Evolutionary conservation across 2,113 vertebrate species (phyloP).

Genomic region (Gyps fulvus): DNA sequence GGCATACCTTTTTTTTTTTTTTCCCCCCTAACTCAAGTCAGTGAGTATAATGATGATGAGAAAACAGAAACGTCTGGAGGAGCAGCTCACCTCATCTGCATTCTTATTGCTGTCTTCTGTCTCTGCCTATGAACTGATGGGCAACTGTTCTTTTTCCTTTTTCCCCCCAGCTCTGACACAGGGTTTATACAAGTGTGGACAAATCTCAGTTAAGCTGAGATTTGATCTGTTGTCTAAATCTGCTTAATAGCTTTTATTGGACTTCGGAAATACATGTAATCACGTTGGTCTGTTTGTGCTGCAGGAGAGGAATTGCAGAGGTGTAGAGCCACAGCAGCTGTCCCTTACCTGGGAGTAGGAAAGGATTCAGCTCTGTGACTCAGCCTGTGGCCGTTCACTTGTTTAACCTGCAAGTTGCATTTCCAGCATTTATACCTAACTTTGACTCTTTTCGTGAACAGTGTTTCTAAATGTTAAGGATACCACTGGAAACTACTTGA

Average conservation of each 20-base stretch:
- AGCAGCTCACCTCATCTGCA: background rate
- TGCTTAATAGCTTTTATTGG: background rate
- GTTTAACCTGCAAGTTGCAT: background rate
- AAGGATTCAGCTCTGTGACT: background rate
- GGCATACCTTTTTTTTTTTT: background rate
- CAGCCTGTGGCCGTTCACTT: accelerated
- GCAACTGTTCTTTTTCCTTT: background rate
- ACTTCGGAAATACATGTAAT: background rate
- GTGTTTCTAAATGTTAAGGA: background rate
- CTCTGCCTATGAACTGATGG: background rate
- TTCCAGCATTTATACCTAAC: background rate
- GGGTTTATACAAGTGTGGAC: background rate
- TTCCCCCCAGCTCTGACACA: background rate
- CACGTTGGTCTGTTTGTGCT: background rate
- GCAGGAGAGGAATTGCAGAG: background rate
- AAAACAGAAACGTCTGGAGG: background rate
- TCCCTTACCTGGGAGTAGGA: background rate
- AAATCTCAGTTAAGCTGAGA: background rate
- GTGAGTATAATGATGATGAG: background rate
- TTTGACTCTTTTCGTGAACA: background rate
- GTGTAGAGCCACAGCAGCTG: background rate
- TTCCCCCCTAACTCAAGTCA: background rate
- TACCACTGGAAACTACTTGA: background rate
- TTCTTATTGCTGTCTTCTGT: background rate
- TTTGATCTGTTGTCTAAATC: background rate